A percentile compares a stretch with the other conserved stretches of the same genome.
phyloP scores from a whole-genome alignment of 1,140 invertebrate genomes.

The Philaenus spumarius region DNA sequence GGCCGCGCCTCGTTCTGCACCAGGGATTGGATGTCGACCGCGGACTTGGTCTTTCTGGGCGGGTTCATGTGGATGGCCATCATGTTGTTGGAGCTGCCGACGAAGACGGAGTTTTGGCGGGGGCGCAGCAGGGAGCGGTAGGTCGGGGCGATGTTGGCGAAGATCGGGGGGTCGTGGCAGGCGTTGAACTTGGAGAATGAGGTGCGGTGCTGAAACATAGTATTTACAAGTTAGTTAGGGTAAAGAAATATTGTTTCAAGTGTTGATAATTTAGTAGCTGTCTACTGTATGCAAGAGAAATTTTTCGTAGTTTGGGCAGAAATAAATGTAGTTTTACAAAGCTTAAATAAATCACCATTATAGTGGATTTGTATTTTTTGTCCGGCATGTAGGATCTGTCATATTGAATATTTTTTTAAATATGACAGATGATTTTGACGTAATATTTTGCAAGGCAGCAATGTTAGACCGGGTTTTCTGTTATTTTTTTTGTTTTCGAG shows the following conservation, averaged over 20 bases:
- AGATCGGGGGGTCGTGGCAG: constrained; percentile 46
- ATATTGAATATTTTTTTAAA: too few species aligned
- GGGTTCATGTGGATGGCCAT: constrained; percentile 44
- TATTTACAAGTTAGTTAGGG: not conserved
- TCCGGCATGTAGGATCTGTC: too few species aligned
- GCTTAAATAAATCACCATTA: too few species aligned
- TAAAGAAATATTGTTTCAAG: not conserved
- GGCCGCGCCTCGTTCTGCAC: constrained; percentile 47
- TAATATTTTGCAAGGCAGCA: too few species aligned
- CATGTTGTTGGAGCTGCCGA: constrained; percentile 57
- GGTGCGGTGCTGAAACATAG: constrained; percentile 51
- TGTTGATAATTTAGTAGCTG: not conserved
- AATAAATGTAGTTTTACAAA: too few species aligned
- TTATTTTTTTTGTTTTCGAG: too few species aligned
- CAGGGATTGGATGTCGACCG: constrained; percentile 71
- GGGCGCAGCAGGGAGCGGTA: constrained; percentile 40
- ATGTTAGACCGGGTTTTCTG: too few species aligned
- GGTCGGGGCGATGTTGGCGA: constrained; percentile 36
- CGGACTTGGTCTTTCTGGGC: constrained; percentile 63
- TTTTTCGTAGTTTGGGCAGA: too few species aligned
- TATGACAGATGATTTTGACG: too few species aligned
- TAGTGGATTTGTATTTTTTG: too few species aligned
- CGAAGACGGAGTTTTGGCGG: constrained; percentile 77
- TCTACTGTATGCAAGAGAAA: not conserved
- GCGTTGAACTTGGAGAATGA: constrained; percentile 61